phyloP scores from a whole-genome alignment of 2,888 invertebrate genomes.

The Dasysyrphus albostriatus region DNA sequence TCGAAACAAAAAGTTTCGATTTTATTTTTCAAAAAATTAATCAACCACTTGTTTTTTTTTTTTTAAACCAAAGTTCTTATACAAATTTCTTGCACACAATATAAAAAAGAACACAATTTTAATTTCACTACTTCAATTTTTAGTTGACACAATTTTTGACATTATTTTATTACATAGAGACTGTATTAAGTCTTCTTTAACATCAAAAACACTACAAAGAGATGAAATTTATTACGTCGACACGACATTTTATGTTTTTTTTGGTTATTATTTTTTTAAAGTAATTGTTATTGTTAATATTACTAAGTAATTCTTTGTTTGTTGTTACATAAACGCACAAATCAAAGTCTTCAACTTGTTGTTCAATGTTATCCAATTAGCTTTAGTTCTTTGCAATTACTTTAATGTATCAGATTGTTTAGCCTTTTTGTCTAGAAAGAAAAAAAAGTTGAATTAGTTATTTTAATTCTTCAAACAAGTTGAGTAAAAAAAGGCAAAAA shows the following conservation, averaged over 20 bases:
- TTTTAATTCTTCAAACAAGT: conserved; percentile 40
- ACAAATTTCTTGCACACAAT: neutral
- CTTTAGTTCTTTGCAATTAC: conserved; percentile 23
- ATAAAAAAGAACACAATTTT: conserved; percentile 15
- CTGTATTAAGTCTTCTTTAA: conserved; percentile 69
- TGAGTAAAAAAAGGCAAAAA: conserved; percentile 11
- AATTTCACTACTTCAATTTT: conserved; percentile 9
- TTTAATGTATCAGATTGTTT: conserved; percentile 11
- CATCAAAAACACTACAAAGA: conserved; percentile 75
- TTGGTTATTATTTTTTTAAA: neutral
- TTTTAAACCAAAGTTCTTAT: neutral
- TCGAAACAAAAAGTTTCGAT: conserved; percentile 11
- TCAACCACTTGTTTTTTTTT: conserved; percentile 1
- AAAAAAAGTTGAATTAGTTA: conserved; percentile 25
- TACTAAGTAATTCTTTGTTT: conserved; percentile 3
- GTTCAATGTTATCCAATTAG: conserved; percentile 28
- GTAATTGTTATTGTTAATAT: neutral
- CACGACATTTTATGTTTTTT: conserved; percentile 78
- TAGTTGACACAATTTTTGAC: conserved; percentile 23
- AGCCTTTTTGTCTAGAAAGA: conserved; percentile 54
- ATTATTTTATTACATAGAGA: conserved; percentile 10
- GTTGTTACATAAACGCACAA: neutral
- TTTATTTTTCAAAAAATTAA: neutral
- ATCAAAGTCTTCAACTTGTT: conserved; percentile 22
- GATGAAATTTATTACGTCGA: conserved; percentile 77